Evolutionary conservation across 2,888 invertebrate genomes (phyloP), one percentile per base, ranked within the genome.

Genomic region (Ypsolopha scabrella): DNA sequence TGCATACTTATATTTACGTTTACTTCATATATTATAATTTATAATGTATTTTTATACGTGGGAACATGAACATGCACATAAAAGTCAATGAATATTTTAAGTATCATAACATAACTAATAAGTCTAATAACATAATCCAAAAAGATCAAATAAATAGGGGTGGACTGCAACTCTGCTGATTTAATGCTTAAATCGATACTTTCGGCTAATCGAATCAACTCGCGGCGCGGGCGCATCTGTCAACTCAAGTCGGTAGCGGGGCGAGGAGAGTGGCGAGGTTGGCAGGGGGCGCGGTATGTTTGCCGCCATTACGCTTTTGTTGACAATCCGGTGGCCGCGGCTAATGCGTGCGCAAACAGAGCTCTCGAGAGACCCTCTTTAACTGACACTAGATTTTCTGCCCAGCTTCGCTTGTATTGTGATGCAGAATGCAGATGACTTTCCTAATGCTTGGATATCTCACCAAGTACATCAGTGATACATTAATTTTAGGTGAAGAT

Each of bases 271-370:
- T 24, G 24, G 24, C 4, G 24, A 24, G 24, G 24, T 24, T 3
- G 53, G 52, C 54, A 49, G 55, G 51, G 57, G 55, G 64, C 58
- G 55, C 58, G 60, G 55, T 50, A 53, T 81, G 75, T 83, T 83
- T 82, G 76, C 78, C 67, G 76, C 81, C 82, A 82, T 81, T 79
- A 80, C 74, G 66, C 51, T 34, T 35, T 58, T 82, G 75, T 81
- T 81, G 74, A 77, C 80, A 67, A 61, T 51, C 38, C 51, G 62
- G 68, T 67, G 70, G 66, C 68, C 11, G 62, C 71, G 69, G 70
- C 79, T 85, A 85, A 83, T 81, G 83, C 81, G 82, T 80, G 73
- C 65, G 79, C 80, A 82, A 83, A 83, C 77, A 81, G 24, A 24
- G 24, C 24, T 24, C 24, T 24, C 24, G 2, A 24, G 24, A 4